phyloP scores from a whole-genome alignment of 2,113 vertebrate species.

The Eurypyga helias region DNA sequence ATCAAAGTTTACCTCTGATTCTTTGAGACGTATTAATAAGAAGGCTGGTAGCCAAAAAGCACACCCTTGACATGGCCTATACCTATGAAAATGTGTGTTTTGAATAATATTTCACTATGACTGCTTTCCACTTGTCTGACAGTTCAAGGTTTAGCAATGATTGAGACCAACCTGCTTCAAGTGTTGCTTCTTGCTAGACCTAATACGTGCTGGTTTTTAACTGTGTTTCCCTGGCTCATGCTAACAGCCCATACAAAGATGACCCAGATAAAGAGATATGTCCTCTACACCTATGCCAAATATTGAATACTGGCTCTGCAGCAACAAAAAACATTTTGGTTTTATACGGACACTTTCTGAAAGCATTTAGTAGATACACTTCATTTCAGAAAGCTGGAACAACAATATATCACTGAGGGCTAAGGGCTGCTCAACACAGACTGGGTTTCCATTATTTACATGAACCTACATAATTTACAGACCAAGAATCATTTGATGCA shows the following conservation, averaged over 20 bases:
- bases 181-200: neutral
- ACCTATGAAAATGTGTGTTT: neutral
- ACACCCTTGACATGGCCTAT: neutral
- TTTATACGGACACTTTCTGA: neutral
- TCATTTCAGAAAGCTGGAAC: neutral
- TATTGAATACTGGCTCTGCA: neutral
- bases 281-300: accelerated
- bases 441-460: neutral
- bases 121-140: neutral
- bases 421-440: neutral
- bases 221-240: neutral
- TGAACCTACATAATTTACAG: neutral
- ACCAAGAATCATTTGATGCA: neutral
- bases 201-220: neutral
- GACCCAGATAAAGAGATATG: neutral
- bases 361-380: neutral
- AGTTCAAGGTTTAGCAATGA: neutral
- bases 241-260: neutral
- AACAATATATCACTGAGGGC: neutral
- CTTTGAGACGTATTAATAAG: neutral
- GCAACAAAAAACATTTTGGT: neutral
- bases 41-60: neutral
- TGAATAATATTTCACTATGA: neutral
- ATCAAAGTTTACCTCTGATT: neutral
- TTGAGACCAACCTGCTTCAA: neutral